Evolutionary conservation across 2,797 vertebrate species (phyloP), one percentile per base, ranked within the genome.

Genomic region (Notolabrus celidotus): DNA sequence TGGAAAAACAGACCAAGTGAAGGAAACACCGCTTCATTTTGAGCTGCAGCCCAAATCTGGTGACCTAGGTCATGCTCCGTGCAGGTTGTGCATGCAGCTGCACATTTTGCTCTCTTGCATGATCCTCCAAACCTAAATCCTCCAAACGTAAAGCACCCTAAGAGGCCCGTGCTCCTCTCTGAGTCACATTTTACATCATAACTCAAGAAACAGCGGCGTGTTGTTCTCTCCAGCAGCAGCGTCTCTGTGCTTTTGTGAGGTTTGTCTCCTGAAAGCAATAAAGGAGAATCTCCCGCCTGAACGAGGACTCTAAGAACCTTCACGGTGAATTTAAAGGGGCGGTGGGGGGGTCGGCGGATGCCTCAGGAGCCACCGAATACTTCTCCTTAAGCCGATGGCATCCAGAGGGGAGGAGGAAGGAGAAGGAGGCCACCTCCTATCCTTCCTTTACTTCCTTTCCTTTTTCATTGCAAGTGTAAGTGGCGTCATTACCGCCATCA

Each of bases 291-390:
- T 95, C 94, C 96, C 95, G 94, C 94, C 95, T 96, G 96, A 93
- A 95, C 94, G 92, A 94, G 92, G 95, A 95, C 94, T 95, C 96
- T 96, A 95, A 98, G 96, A 97, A 96, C 93, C 95, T 96, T 97
- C 92, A 94, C 90, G 92, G 89, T 94, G 87, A 93, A 94, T 95
- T 93, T 92, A 90, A 92, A 89, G 79, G 94, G 86, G 86, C n/a
- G n/a, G n/a, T n/a, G n/a, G 96, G 12, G 95, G 95, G 95, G 97
- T 96, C 95, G 94, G 94, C 92, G 94, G 94, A 95, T 94, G 94
- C 96, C 96, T 96, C 95, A 82, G 95, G 96, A 97, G 96, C 95
- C 95, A 94, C 94, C 92, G 95, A 97, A 97, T 96, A 96, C 86
- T 93, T 95, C 96, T 94, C 95, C 95, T 95, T 95, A 96, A 96